Evolutionary conservation across 2,113 vertebrate genomes (phyloP), one percentile per base, ranked within the genome.

Genomic region (Typhlomys cinereus): DNA sequence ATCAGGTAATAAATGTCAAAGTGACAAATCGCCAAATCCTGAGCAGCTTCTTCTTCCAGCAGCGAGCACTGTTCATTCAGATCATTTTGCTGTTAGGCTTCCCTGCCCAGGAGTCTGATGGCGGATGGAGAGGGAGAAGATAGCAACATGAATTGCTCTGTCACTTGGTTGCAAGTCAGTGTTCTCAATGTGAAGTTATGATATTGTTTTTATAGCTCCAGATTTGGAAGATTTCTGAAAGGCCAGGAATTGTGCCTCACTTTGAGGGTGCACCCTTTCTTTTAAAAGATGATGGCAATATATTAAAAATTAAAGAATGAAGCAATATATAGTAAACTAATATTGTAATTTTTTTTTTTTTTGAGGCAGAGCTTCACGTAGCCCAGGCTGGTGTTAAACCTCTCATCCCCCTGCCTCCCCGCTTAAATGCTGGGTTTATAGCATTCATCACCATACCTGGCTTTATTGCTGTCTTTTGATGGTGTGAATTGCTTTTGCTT

Each of bases 51-150:
- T 94, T n/a, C 61, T 92, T 46, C 82, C 31, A 48, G 66, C 44
- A 78, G 31, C 54, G 80, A 96, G 52, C 1, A 52, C 74, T 89
- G 89, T 93, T 79, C 78, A 89, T 93, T 79, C 78, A 89, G 34
- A 82, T 80, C 29, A 18, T 81, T 89, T 81, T 64, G 57, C 54
- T 92, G 91, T 88, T 54, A 88, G 62, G 1, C 29, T 27, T 67
- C 71, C 34, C 34, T 11, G 7, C 8, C 70, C 10, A 90, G 86
- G 29, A 85, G 91, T 91, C 75, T 74, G 75, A 67, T n/a, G 48
- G 39, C 76, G 85, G 34, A 79, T 4, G 39, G 25, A 66, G 27
- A 18, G 41, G 17, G 59, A 5, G 15, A 29, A 52, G 50, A 57
- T 5, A 79, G 59, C 31, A 20, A 80, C 57, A 48, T 11, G 18